Conservation (phyloP, 2,113 vertebrate species). For the Zosterops borbonicus region DNA sequence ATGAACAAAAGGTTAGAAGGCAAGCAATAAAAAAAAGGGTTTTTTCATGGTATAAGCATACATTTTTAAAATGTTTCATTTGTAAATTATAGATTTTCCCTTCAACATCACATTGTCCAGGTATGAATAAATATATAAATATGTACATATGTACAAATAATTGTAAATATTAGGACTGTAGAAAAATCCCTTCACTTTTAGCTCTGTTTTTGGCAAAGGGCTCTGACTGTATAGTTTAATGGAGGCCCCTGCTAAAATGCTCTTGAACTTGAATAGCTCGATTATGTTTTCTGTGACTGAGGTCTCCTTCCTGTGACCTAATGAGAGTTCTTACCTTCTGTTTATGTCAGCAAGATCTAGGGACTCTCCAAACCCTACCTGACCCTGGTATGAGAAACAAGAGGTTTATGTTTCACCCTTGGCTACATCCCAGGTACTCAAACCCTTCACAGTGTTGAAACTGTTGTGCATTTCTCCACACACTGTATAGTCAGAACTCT, state of each 20-base stretch:
- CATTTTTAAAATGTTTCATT: constrained; percentile 50
- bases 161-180: constrained; percentile 70
- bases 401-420: neutral
- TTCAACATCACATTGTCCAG: constrained; percentile 26
- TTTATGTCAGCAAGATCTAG: neutral
- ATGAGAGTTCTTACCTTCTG: neutral
- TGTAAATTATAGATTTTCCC: constrained; percentile 50
- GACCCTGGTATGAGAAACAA: neutral
- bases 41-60: constrained; percentile 44
- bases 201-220: constrained; percentile 59
- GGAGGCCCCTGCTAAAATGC: constrained; percentile 35
- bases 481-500: neutral
- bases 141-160: constrained; percentile 75
- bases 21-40: constrained; percentile 60
- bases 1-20: constrained; percentile 39
- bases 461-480: neutral
- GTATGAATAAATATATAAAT: constrained; percentile 72
- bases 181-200: constrained; percentile 34
- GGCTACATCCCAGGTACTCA: neutral
- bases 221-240: constrained; percentile 40
- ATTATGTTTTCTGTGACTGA: neutral
- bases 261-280: neutral
- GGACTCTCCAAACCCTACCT: neutral
- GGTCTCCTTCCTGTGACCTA: neutral
- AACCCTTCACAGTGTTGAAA: neutral